Base-by-base conservation (phyloP, 2,888 invertebrate species). In the Lasius platythorax region DNA sequence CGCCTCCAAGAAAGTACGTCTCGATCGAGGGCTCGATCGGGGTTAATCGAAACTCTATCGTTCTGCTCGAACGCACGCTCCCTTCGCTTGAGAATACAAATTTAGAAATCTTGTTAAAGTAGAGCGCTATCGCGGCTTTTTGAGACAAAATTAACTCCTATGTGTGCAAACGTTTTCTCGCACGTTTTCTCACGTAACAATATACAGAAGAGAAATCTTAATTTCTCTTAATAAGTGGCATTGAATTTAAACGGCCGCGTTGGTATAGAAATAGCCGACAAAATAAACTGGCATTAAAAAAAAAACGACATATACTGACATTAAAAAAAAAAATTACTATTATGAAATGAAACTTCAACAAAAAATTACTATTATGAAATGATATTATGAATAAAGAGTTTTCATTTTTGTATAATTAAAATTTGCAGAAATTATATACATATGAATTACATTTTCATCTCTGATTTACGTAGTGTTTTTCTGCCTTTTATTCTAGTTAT, bases 41-140 rank as follows among this genome's bases (percentile, higher is more conserved):
- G 70, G 70, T 78, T 78, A 78, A 78, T 68, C 78, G 56, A 70
- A 46, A 70, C 37, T n/a, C 37, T 53, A 78, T 67, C 76, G 53
- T n/a, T 68, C 12, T 53, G n/a, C 8, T n/a, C 50, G 50, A 53
- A n/a, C 2, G 50, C 43, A 30, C 28, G 30, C 43, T 40, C 28
- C 15, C 50, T 53, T 53, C n/a, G 50, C 50, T 23, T 18, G 50
- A 12, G 15, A 58, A 43, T 78, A 43, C 56, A 30, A 78, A 68
- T 58, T 56, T 58, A 58, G 40, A 68, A 68, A 78, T 78, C 46
- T 70, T 56, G 78, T 70, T 78, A 56, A 40, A 40, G 30, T 11
- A 9, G 5, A 18, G 28, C 40, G 40, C 9, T 43, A 66, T 18
- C 23, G 18, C 18, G 12, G 23, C 33, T 46, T 40, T 50, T 11